Base-by-base conservation (phyloP, 1,140 invertebrate species). In the Nasonia longicornis region DNA sequence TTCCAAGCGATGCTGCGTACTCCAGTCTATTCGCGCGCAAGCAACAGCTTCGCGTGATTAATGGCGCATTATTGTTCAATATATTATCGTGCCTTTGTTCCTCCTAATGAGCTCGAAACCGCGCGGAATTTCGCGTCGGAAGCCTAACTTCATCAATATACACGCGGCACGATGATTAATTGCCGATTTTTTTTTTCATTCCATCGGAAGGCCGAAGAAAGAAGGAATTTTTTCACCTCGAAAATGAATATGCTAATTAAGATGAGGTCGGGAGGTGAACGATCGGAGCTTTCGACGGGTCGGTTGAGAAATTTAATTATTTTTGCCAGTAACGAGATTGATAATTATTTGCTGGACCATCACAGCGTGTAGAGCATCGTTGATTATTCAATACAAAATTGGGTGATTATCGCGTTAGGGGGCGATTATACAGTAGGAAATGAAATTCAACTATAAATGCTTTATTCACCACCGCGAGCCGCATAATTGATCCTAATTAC, bases 51-150 rank as follows among this genome's bases (percentile, higher is more conserved):
- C 58, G 74, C 74, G n/a, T 76, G 74, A 76, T 76, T 76, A 76
- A 76, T 76, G 74, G 31, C 20, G 74, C 58, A 76, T 76, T 76
- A 76, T 64, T 76, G 58, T 42, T 76, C 74, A 58, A 76, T 76
- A 66, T 76, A 76, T 66, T 76, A 38, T 76, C 74, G 20, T 20
- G 74, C 74, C 74, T 76, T 64, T 76, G 58, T 76, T 76, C 31
- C 31, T 64, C 58, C 35, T 64, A 76, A 76, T 76, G 58, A 76
- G 58, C 73, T 75, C 31, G 29, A 12, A 10, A 35, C 48, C 73
- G 45, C 72, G 6, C 3, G 29, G 74, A 66, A n/a, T 66, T 31
- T 8, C 26, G 26, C 74, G 29, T 22, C 10, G 16, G 45, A 76
- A 31, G n/a, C n/a, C 26, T 26, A 2, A 35, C 63, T 76, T 38